phyloP scores from a whole-genome alignment of 2,888 invertebrate genomes.

The Diploptera punctata region DNA sequence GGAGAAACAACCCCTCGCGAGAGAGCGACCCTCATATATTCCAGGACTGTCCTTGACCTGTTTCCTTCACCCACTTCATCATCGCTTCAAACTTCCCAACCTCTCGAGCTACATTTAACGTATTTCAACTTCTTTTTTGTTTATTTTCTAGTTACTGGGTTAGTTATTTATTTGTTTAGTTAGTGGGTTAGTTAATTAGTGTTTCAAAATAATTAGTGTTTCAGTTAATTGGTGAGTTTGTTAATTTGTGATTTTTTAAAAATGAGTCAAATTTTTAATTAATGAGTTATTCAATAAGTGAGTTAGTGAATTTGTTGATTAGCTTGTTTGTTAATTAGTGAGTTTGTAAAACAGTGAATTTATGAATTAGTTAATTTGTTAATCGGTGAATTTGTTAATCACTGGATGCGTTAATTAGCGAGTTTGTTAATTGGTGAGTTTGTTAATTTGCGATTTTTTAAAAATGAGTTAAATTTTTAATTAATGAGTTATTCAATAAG shows the following conservation, averaged over 20 bases:
- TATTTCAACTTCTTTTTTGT: too few relatives aligned
- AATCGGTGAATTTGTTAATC: background rate
- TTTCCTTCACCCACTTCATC: too few relatives aligned
- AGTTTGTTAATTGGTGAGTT: background rate
- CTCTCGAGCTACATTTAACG: too few relatives aligned
- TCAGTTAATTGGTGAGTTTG: background rate
- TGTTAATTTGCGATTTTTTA: background rate
- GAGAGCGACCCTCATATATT: too few relatives aligned
- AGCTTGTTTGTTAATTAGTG: background rate
- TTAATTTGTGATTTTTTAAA: background rate
- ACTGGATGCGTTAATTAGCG: background rate
- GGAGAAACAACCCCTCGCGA: too few relatives aligned
- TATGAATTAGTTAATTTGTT: background rate
- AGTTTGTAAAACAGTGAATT: background rate
- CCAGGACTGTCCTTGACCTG: too few relatives aligned
- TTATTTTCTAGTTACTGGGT: background rate
- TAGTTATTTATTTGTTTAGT: background rate
- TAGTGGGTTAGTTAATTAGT: background rate
- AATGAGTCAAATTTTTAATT: background rate
- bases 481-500: background rate
- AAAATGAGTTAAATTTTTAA: background rate
- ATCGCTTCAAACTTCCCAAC: too few relatives aligned
- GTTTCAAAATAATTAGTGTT: background rate
- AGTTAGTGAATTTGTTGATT: background rate
- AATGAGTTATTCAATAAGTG: background rate